phyloP scores from a whole-genome alignment of 1,140 invertebrate genomes.

The Drosophila sucinea region DNA sequence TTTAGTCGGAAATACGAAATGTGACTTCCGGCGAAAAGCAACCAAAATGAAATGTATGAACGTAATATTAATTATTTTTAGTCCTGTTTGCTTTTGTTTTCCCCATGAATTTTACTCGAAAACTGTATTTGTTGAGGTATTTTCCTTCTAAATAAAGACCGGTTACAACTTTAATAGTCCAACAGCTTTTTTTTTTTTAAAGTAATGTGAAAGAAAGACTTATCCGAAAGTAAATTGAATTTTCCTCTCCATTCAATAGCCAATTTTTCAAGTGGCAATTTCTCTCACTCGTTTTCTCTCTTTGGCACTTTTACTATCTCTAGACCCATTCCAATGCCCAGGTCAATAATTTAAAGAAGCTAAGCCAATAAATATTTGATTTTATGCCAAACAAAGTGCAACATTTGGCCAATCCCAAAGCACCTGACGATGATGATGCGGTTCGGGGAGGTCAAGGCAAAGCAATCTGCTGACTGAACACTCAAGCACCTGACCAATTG shows the following conservation, averaged over 20 bases:
- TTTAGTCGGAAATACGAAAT: conserved; percentile 12
- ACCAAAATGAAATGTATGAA: conserved; percentile 11
- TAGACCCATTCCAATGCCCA: conserved; percentile 9
- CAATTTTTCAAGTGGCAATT: neutral
- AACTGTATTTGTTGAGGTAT: neutral
- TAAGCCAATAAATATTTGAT: conserved; percentile 52
- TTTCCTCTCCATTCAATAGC: neutral
- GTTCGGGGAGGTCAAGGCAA: conserved; percentile 7
- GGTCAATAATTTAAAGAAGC: conserved; percentile 40
- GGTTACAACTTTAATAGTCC: neutral
- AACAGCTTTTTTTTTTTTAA: neutral
- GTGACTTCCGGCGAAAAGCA: conserved; percentile 12
- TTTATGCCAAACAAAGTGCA: conserved; percentile 52
- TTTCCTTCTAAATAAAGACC: neutral
- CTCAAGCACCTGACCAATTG: conserved; percentile 19
- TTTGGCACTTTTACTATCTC: neutral
- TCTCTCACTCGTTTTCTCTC: neutral
- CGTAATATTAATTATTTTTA: conserved; percentile 24
- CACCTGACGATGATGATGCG: conserved; percentile 6
- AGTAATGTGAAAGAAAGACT: neutral
- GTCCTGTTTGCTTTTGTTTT: neutral
- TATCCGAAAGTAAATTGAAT: neutral
- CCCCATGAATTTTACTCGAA: neutral
- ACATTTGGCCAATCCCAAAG: neutral
- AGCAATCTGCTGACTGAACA: conserved; percentile 21